phyloP scores from a whole-genome alignment of 2,797 vertebrate species.

The Cynopterus sphinx region DNA sequence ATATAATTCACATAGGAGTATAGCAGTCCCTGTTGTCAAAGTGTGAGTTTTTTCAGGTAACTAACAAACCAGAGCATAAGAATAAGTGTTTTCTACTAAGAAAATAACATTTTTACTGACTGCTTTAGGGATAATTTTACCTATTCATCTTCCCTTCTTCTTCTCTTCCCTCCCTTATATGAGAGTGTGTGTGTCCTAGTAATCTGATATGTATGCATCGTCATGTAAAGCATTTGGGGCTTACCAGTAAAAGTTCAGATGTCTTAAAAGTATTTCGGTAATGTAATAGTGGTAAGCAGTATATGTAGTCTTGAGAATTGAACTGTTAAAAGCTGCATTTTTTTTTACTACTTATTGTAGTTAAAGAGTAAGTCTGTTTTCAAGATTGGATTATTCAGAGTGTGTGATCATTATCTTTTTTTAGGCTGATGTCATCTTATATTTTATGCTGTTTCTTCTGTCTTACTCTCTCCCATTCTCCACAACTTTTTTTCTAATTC shows the following conservation, averaged over 20 bases:
- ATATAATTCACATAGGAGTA: neutral
- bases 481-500: neutral
- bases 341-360: neutral
- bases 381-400: neutral
- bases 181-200: neutral
- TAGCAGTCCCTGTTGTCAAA: neutral
- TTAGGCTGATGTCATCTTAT: neutral
- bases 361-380: neutral
- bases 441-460: neutral
- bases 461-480: neutral
- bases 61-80: neutral
- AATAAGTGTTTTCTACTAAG: neutral
- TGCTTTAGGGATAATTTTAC: neutral
- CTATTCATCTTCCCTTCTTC: neutral
- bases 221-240: neutral
- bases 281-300: neutral
- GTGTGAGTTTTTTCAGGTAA: neutral
- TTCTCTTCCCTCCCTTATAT: neutral
- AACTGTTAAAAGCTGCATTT: neutral
- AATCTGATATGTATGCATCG: neutral
- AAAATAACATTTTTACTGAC: neutral
- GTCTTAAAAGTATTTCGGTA: neutral
- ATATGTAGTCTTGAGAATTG: neutral
- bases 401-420: neutral
- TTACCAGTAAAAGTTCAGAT: conserved; percentile 20